A percentile compares a stretch with the other conserved stretches of the same genome.
These are phyloP conservation scores for Nephila pilipes DNA, from an alignment of 1,140 invertebrate species.

Conservation along the genomic window DNA sequence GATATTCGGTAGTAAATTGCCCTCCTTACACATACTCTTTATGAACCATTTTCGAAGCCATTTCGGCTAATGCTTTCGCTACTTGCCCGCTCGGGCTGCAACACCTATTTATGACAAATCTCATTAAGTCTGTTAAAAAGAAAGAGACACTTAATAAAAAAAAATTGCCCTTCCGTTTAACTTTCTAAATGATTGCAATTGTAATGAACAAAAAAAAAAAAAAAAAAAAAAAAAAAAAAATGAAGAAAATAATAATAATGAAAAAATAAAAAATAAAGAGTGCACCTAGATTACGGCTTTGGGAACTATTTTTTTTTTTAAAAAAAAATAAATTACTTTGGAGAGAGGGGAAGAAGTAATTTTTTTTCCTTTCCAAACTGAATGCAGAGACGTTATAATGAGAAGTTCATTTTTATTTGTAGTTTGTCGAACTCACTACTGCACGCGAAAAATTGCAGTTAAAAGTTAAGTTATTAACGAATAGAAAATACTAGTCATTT, in stretches of 20 bases:
- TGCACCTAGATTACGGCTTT: not conserved
- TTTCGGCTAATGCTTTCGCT: constrained; percentile 48
- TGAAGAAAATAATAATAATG: not conserved
- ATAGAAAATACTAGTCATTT: not conserved
- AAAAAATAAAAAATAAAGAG: not conserved
- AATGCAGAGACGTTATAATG: not conserved
- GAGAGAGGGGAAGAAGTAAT: not conserved
- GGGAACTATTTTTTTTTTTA: not conserved
- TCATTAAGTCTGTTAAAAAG: constrained; percentile 55
- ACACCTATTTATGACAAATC: constrained; percentile 62
- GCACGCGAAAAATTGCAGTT: not conserved
- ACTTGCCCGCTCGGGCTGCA: not conserved
- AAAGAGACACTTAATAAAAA: not conserved
- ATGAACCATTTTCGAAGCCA: constrained; percentile 47
- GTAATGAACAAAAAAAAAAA: not conserved
- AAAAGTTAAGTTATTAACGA: not conserved
- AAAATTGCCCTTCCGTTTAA: constrained; percentile 10
- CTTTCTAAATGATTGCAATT: constrained; percentile 54
- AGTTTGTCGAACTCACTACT: not conserved
- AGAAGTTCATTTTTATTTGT: not conserved
- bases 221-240: not conserved
- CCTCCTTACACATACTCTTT: not conserved
- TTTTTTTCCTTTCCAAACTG: not conserved
- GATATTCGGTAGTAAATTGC: constrained; percentile 29
- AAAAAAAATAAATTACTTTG: not conserved